phyloP scores from a whole-genome alignment of 2,797 vertebrate genomes.

The Acrocephalus scirpaceus region DNA sequence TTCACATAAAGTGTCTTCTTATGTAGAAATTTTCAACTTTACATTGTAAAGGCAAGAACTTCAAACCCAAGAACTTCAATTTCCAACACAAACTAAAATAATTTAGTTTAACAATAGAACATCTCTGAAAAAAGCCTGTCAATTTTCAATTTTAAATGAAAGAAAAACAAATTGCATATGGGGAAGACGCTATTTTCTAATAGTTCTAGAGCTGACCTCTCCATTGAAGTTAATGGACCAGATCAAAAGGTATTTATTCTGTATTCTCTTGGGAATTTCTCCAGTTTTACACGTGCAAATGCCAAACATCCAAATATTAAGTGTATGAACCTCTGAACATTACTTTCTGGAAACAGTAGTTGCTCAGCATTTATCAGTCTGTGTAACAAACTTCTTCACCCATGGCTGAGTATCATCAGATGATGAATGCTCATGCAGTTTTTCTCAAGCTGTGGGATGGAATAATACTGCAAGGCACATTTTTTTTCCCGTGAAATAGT shows the following conservation, averaged over 20 bases:
- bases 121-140: not conserved
- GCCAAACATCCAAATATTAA: not conserved
- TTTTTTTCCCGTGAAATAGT: not conserved
- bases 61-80: conserved; percentile 40
- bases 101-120: conserved; percentile 22
- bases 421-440: conserved; percentile 7
- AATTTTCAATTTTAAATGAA: conserved; percentile 26
- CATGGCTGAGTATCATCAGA: not conserved
- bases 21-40: conserved; percentile 64
- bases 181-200: conserved; percentile 27
- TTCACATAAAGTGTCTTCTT: conserved; percentile 68
- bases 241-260: conserved; percentile 58
- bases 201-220: conserved; percentile 35
- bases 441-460: conserved; percentile 11
- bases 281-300: conserved; percentile 14
- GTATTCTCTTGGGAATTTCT: conserved; percentile 17
- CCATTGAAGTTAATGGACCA: conserved; percentile 50
- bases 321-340: not conserved
- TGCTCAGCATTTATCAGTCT: conserved; percentile 28
- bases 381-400: conserved; percentile 5
- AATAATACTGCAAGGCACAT: not conserved
- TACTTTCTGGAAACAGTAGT: conserved; percentile 46
- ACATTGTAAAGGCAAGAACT: conserved; percentile 56
- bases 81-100: conserved; percentile 53
- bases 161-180: conserved; percentile 11